Conservation (phyloP, 2,113 vertebrate genomes). For the Narcine bancroftii region DNA sequence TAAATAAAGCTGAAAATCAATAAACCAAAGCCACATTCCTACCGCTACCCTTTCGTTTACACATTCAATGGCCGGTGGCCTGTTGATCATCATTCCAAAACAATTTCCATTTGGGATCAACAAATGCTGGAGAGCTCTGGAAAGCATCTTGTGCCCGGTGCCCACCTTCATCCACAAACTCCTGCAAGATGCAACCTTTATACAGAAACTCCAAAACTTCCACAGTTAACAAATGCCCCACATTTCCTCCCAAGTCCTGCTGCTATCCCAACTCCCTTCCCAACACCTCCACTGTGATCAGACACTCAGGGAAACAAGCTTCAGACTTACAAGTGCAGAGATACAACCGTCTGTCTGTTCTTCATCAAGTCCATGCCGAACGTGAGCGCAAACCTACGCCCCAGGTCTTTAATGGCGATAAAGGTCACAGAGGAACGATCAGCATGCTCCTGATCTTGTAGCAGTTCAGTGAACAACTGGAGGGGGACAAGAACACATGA, state of each 20-base stretch:
- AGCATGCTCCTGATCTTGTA: conserved; percentile 57
- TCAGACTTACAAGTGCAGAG: conserved; percentile 61
- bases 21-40: neutral
- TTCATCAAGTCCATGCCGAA: conserved; percentile 77
- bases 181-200: too few relatives aligned
- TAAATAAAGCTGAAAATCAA: neutral
- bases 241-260: neutral
- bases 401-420: conserved; percentile 80
- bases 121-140: too few relatives aligned
- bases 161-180: too few relatives aligned
- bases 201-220: too few relatives aligned
- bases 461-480: conserved; percentile 66
- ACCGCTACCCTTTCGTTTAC: neutral
- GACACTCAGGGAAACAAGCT: neutral
- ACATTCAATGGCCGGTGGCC: too few relatives aligned
- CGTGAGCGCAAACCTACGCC: conserved; percentile 75
- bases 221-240: neutral
- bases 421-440: conserved; percentile 64
- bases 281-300: neutral
- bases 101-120: too few relatives aligned
- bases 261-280: neutral
- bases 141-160: too few relatives aligned
- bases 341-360: conserved; percentile 72
- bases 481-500: conserved; percentile 36
- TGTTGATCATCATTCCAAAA: too few relatives aligned